Percentiles rank a stretch among this genome's conserved stretches.
These are phyloP conservation scores for Atlantisia rogersi DNA, from an alignment of 2,113 vertebrate genomes.

Conservation along the genomic window DNA sequence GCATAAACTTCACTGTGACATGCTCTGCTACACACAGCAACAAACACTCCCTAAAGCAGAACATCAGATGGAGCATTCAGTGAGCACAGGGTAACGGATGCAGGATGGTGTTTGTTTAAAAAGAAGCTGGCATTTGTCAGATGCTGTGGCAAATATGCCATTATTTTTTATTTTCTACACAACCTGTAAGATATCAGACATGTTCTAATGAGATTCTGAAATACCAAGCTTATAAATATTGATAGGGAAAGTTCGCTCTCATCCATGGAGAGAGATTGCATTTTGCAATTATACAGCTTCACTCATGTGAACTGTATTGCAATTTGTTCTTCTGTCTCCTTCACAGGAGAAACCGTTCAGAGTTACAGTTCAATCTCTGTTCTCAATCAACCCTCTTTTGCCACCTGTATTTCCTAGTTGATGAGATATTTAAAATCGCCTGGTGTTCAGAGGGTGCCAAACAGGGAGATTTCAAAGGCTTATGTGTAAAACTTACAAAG, in stretches of 20 bases:
- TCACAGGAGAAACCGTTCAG: background rate
- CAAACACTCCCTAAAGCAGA: slow-evolving; percentile 40
- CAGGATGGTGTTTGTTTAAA: slow-evolving; percentile 13
- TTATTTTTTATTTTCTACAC: slow-evolving; percentile 36
- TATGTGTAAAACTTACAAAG: background rate
- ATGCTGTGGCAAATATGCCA: background rate
- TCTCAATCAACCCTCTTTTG: slow-evolving; percentile 31
- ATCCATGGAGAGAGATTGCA: background rate
- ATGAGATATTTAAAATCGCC: slow-evolving; percentile 38
- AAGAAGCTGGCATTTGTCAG: slow-evolving; percentile 27
- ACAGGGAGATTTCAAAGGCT: background rate
- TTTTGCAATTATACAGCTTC: slow-evolving; percentile 54
- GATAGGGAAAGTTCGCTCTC: slow-evolving; percentile 10
- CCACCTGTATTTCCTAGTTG: slow-evolving; percentile 1
- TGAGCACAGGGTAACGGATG: background rate
- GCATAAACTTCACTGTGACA: background rate
- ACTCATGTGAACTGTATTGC: slow-evolving; percentile 42
- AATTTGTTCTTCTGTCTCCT: slow-evolving; percentile 53
- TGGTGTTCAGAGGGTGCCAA: background rate
- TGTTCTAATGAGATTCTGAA: slow-evolving; percentile 53
- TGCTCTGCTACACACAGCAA: background rate
- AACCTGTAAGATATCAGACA: background rate
- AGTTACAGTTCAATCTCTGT: slow-evolving; percentile 49
- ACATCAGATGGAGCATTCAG: background rate
- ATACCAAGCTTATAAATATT: slow-evolving; percentile 54